Conservation (phyloP, 2,113 vertebrate genomes). For the Mustelus asterias region DNA sequence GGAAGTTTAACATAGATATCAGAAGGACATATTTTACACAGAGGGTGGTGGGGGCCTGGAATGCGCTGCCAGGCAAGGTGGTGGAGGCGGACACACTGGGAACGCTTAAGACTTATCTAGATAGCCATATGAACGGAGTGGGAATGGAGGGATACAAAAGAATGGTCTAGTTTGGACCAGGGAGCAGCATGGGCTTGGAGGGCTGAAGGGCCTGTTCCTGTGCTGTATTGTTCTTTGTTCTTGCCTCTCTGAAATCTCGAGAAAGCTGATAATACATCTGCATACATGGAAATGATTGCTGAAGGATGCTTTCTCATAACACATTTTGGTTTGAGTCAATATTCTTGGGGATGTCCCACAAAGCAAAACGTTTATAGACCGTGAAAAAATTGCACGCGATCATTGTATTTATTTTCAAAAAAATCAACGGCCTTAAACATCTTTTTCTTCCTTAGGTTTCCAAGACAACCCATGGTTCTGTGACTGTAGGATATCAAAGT, state of each 20-base stretch:
- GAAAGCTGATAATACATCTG: neutral
- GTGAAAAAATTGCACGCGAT: neutral
- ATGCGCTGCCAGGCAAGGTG: too few species aligned
- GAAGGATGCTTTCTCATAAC: neutral
- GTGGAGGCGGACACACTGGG: too few species aligned
- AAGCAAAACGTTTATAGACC: neutral
- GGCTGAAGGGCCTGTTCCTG: too few species aligned
- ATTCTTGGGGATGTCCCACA: neutral
- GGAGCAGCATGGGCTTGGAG: too few species aligned
- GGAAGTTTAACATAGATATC: too few species aligned
- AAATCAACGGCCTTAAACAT: neutral
- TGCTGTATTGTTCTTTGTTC: too few species aligned
- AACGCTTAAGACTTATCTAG: too few species aligned
- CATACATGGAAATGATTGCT: neutral
- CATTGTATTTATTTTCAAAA: neutral
- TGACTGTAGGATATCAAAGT: constrained; percentile 86
- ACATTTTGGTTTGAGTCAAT: neutral
- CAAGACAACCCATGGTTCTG: constrained; percentile 96
- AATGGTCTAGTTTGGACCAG: too few species aligned
- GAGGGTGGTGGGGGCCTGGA: too few species aligned
- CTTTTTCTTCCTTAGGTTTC: constrained; percentile 61
- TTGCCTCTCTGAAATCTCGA: neutral
- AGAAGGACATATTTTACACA: too few species aligned
- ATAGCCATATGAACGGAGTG: too few species aligned
- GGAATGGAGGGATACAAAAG: too few species aligned